phyloP scores from a whole-genome alignment of 2,113 vertebrate species.

The Copsychus sechellarum region DNA sequence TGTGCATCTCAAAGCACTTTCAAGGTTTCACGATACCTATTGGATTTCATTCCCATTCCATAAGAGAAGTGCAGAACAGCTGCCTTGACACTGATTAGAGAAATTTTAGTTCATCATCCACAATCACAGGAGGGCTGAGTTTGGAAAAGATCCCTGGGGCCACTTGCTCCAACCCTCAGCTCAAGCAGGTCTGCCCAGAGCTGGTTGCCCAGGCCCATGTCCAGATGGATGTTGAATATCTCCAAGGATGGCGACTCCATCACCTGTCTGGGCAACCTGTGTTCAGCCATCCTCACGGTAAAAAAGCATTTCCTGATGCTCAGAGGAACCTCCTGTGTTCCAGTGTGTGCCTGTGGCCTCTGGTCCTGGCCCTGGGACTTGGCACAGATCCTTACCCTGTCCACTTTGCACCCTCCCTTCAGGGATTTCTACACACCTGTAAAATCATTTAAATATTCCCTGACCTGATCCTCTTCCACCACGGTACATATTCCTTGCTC shows the following conservation, averaged over 20 bases:
- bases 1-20: neutral
- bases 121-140: neutral
- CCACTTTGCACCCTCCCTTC: neutral
- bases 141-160: neutral
- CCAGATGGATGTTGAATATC: neutral
- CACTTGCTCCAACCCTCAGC: neutral
- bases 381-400: rapidly evolving
- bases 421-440: neutral
- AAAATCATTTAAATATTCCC: neutral
- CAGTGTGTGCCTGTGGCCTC: neutral
- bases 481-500: neutral
- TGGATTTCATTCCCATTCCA: neutral
- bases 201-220: neutral
- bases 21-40: neutral
- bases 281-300: neutral
- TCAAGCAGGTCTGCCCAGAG: neutral
- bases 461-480: neutral
- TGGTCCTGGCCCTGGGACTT: neutral
- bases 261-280: neutral
- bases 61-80: neutral
- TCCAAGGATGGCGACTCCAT: neutral
- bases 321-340: neutral
- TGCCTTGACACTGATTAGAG: neutral
- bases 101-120: neutral
- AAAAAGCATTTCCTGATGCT: neutral